Conservation (phyloP, 1,140 invertebrate genomes). For the Hypsibius dujardini region DNA sequence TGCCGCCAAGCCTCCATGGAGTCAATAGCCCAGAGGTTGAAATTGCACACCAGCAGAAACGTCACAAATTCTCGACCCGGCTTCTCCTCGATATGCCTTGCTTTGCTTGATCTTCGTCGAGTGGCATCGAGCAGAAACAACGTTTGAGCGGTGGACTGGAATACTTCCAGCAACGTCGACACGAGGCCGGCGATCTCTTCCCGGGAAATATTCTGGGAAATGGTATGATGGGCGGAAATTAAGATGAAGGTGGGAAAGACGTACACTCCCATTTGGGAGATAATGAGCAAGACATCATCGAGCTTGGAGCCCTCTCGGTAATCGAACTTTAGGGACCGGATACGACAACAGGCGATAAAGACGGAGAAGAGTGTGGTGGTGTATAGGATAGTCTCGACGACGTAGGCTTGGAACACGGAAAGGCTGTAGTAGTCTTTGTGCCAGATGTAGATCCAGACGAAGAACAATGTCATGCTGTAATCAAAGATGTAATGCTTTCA, state of each 20-base stretch:
- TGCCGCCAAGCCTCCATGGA: constrained; percentile 71
- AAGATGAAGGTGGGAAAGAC: constrained; percentile 82
- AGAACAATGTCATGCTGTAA: constrained; percentile 72
- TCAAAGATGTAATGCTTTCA: not conserved
- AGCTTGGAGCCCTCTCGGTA: constrained; percentile 41
- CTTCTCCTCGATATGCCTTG: not conserved
- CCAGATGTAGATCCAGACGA: constrained; percentile 81
- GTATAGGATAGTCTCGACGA: constrained; percentile 72
- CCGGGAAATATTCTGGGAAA: constrained; percentile 24
- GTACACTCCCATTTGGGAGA: constrained; percentile 79
- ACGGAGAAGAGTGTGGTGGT: not conserved
- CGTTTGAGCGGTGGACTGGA: constrained; percentile 67
- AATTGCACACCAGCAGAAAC: constrained; percentile 79
- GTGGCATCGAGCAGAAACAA: constrained; percentile 75
- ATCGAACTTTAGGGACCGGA: constrained; percentile 40
- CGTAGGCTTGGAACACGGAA: constrained; percentile 72
- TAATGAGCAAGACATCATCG: constrained; percentile 76
- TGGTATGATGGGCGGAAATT: constrained; percentile 55
- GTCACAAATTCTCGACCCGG: constrained; percentile 84
- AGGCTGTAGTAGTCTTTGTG: constrained; percentile 59
- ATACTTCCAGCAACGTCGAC: constrained; percentile 21
- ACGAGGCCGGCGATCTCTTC: constrained; percentile 56
- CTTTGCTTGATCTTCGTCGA: not conserved
- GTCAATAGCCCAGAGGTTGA: constrained; percentile 84
- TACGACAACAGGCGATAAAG: not conserved